Base-by-base conservation (phyloP, 1,140 invertebrate genomes). In the Papilio dardanus region DNA sequence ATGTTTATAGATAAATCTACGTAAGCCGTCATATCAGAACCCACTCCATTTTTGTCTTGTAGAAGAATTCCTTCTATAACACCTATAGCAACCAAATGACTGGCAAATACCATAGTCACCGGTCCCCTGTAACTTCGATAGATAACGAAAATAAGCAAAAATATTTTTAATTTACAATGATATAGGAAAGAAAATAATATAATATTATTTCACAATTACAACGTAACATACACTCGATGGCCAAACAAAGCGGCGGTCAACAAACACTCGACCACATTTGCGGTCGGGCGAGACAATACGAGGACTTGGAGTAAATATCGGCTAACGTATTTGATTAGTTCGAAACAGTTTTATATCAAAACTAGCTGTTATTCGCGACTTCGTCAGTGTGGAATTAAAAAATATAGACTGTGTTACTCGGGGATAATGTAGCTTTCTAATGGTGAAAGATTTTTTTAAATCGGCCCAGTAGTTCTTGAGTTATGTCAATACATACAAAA, bases 201-300 rank as follows among this genome's bases (percentile, higher is more conserved):
- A 40, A 40, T 37, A 67, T 16, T 33, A 69, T 69, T 69, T 69
- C 67, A 21, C 35, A 69, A 69, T 19, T 14, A 24, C 31, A 69
- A 69, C 35, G 67, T 12, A 69, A 69, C 28, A 7, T 40, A 69
- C 19, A 69, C 67, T 40, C 67, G 33, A n/a, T 69, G 31, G 24
- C 33, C 19, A 40, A 40, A 69, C 67, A 69, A 33, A 33, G 16
- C 4, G 35, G n/a, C 30, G 54, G 54, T 28, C 54, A 62, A 62
- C 54, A 62, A 62, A 62, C 24, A 16, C 21, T 35, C 19, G 1
- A 40, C 67, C 67, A 21, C 67, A 69, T 40, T 40, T 69, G 67
- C 19, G 67, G 33, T 69, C 67, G 35, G 31, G 10, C 19, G 10
- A 1, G 21, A 24, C 67, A 24, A 24, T 21, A 19, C 31, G 21